A percentile compares a stretch with the other conserved stretches of the same genome.
Conservation (phyloP, 2,888 invertebrate species). For the Heliothis peltigera region DNA sequence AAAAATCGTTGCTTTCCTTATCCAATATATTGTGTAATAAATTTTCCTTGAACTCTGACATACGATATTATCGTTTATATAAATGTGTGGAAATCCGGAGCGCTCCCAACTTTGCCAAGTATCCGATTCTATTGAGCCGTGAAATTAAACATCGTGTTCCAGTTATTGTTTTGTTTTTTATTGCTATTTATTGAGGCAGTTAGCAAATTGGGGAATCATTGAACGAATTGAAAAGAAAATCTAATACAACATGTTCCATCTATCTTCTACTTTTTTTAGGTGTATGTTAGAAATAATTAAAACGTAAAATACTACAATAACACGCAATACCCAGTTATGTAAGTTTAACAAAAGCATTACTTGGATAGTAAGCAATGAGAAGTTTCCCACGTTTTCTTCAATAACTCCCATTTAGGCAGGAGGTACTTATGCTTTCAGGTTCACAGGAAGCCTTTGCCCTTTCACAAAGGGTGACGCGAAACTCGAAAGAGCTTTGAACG, state of each 20-base stretch:
- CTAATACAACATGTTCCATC: too few relatives aligned
- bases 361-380: slow-evolving; percentile 4
- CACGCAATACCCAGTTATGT: not conserved
- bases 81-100: not conserved
- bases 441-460: slow-evolving; percentile 33
- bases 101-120: slow-evolving; percentile 21
- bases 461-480: slow-evolving; percentile 18
- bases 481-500: slow-evolving; percentile 11
- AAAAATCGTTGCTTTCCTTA: slow-evolving; percentile 26
- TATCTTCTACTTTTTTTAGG: too few relatives aligned
- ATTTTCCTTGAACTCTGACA: slow-evolving; percentile 31
- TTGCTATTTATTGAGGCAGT: not conserved
- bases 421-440: not conserved
- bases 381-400: slow-evolving; percentile 32
- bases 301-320: not conserved
- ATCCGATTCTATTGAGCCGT: slow-evolving; percentile 4
- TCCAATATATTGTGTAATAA: not conserved
- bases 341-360: not conserved
- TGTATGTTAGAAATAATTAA: not conserved
- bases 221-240: not conserved
- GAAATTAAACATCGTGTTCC: slow-evolving; percentile 19
- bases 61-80: not conserved
- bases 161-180: slow-evolving; percentile 4
- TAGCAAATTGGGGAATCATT: not conserved
- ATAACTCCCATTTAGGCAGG: slow-evolving; percentile 6